These are phyloP conservation scores for Tenthredo distinguenda DNA, from an alignment of 2,888 invertebrate species.

Conservation along the genomic window DNA sequence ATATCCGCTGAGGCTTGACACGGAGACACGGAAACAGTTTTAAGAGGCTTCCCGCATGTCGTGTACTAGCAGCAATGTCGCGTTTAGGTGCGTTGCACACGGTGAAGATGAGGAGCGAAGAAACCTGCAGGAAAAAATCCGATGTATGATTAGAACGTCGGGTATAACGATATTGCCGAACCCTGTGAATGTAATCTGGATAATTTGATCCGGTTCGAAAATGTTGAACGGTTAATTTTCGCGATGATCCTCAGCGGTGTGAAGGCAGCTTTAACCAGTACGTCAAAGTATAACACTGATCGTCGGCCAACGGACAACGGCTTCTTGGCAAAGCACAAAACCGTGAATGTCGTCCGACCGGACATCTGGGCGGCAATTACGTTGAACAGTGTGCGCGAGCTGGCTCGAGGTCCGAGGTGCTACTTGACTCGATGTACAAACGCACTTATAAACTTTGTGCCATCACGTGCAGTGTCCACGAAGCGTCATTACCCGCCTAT, in stretches of 20 bases:
- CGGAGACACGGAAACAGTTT: constrained; percentile 68
- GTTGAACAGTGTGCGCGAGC: constrained; percentile 23
- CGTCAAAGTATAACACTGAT: background rate
- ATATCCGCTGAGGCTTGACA: constrained; percentile 44
- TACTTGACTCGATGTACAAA: constrained; percentile 24
- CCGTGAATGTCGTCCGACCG: constrained; percentile 47
- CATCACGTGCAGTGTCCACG: constrained; percentile 52
- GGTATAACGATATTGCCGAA: background rate
- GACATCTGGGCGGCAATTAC: constrained; percentile 51
- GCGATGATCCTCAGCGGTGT: background rate
- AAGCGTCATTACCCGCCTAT: constrained; percentile 67
- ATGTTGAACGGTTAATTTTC: background rate
- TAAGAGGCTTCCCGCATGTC: constrained; percentile 67
- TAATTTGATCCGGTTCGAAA: background rate
- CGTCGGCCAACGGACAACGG: constrained; percentile 25
- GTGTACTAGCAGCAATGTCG: constrained; percentile 34
- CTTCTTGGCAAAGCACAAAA: constrained; percentile 33
- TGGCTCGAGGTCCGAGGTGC: constrained; percentile 22
- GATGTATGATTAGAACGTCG: background rate
- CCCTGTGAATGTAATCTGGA: background rate
- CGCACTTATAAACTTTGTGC: constrained; percentile 34
- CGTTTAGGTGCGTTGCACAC: constrained; percentile 30
- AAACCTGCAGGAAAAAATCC: background rate
- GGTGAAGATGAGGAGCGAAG: background rate
- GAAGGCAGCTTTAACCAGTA: constrained; percentile 1